These are phyloP conservation scores for Eueides isabella DNA, from an alignment of 1,140 invertebrate species.

Conservation along the genomic window DNA sequence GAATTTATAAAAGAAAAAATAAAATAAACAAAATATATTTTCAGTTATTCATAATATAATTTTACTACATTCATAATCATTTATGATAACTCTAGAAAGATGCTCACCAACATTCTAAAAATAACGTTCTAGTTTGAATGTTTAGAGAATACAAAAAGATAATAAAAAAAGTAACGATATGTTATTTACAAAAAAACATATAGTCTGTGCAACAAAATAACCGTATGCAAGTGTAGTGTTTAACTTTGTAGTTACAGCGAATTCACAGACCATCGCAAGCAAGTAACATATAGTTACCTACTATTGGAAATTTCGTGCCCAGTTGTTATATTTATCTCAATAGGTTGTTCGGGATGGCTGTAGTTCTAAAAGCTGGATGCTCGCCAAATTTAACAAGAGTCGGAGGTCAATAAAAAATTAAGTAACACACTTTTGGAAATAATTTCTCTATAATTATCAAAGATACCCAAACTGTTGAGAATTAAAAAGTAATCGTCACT, in stretches of 20 bases:
- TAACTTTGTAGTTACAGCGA: no score
- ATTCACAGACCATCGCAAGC: background rate
- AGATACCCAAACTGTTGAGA: background rate
- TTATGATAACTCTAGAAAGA: no score
- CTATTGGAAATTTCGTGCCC: background rate
- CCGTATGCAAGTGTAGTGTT: background rate
- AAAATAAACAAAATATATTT: no score
- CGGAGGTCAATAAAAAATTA: conserved; percentile 2
- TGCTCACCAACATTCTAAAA: no score
- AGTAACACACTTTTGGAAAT: conserved; percentile 1
- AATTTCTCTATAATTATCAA: conserved; percentile 2
- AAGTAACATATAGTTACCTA: background rate
- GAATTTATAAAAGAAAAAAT: no score
- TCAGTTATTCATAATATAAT: no score
- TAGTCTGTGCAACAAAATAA: background rate
- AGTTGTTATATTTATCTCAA: conserved; percentile 15
- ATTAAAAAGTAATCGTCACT: background rate
- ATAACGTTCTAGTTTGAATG: no score
- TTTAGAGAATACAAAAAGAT: background rate
- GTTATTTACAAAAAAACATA: background rate
- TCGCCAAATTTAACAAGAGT: conserved; percentile 13
- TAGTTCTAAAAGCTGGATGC: conserved; percentile 6
- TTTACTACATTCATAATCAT: no score
- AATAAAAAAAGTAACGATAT: no score
- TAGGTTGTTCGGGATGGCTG: conserved; percentile 11